Conservation (phyloP, 2,888 invertebrate species). For the Coenonympha glycerion region DNA sequence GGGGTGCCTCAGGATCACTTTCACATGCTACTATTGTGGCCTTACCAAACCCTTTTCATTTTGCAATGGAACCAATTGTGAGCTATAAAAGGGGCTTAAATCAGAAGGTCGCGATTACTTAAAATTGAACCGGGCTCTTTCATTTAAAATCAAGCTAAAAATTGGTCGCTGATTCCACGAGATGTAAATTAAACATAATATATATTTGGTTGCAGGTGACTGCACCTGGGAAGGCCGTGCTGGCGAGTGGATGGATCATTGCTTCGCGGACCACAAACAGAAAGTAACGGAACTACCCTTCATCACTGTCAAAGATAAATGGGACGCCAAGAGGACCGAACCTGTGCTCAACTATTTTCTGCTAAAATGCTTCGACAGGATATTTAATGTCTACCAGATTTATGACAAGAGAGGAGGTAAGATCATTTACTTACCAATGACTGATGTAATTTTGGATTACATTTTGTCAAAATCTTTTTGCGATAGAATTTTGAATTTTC, state of each 20-base stretch:
- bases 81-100: too few species aligned
- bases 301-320: slow-evolving; percentile 66
- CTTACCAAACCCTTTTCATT: too few species aligned
- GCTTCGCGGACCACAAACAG: slow-evolving; percentile 69
- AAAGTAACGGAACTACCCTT: slow-evolving; percentile 71
- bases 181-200: too few species aligned
- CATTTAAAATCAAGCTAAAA: too few species aligned
- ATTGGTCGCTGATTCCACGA: too few species aligned
- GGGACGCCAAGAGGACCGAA: slow-evolving; percentile 65
- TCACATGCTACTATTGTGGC: too few species aligned
- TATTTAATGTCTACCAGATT: slow-evolving; percentile 73
- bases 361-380: slow-evolving; percentile 61
- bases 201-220: slow-evolving; percentile 63
- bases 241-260: slow-evolving; percentile 78
- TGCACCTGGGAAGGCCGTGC: slow-evolving; percentile 77
- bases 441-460: background rate
- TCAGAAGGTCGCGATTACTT: too few species aligned
- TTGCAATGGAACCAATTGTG: too few species aligned
- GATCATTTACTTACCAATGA: background rate
- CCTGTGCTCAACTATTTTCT: slow-evolving; percentile 69
- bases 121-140: too few species aligned
- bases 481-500: too few species aligned
- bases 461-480: background rate
- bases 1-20: too few species aligned
- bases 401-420: slow-evolving; percentile 67